These are phyloP conservation scores for Apamea monoglypha DNA, from an alignment of 2,888 invertebrate genomes.

Conservation along the genomic window DNA sequence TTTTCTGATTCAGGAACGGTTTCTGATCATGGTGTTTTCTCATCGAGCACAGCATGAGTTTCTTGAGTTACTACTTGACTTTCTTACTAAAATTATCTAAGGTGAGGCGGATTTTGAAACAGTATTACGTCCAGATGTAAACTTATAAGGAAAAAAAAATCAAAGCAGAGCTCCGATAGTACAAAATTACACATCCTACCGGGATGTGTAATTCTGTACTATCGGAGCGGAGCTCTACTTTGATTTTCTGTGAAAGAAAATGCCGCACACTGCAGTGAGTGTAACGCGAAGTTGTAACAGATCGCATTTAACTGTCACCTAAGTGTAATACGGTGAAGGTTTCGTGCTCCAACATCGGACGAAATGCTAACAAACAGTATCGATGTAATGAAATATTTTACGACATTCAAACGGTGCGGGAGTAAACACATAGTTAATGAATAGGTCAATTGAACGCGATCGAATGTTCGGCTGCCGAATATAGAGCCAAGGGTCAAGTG, in stretches of 20 bases:
- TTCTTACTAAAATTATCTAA: background rate
- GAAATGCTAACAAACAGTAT: conserved; percentile 3
- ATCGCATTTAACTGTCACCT: conserved; percentile 34
- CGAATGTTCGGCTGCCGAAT: conserved; percentile 31
- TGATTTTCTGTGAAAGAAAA: background rate
- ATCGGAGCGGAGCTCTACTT: background rate
- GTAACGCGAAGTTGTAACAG: background rate
- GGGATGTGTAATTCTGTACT: too few species aligned
- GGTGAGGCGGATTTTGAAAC: background rate
- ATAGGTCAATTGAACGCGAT: conserved; percentile 41
- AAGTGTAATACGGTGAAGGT: conserved; percentile 45
- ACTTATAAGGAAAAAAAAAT: too few species aligned
- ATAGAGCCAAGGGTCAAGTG: conserved; percentile 30
- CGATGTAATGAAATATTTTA: conserved; percentile 28
- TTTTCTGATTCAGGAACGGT: background rate
- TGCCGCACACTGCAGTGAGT: background rate
- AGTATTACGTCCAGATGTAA: background rate
- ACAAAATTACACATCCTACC: too few species aligned
- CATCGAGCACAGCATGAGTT: background rate
- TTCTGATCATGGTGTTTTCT: background rate
- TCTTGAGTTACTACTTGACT: background rate
- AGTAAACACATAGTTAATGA: conserved; percentile 43
- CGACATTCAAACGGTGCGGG: conserved; percentile 27
- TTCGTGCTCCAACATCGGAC: background rate
- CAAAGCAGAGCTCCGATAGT: too few species aligned